Evolutionary conservation across 1,140 invertebrate genomes (phyloP), one percentile per base, ranked within the genome.

Genomic region (Pissodes strobi): DNA sequence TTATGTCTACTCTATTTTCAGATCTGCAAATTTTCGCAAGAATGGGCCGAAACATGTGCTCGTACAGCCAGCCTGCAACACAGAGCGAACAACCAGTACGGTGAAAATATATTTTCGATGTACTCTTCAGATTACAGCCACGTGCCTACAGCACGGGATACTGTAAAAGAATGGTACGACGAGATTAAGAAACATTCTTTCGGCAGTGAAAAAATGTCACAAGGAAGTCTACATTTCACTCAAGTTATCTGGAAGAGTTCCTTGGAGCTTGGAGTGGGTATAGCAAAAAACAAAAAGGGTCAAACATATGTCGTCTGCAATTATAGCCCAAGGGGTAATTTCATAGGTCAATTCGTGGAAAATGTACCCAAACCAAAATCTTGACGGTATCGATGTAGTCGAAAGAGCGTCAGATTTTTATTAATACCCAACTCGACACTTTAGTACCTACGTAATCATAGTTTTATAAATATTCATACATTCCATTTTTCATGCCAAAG

Each of bases 261-360:
- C 0, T 84, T 78, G 62, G 86, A 92, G 73, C 78, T 93, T 64
- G 92, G 91, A 0, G 85, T 93, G 5, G 91, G 87, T 2, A 83
- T 84, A 67, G 89, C 90, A 9, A 87, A 86, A 70, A 87, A 82
- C 57, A 79, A 80, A 23, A 74, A 72, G 57, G 83, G 68, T 76
- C 75, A 86, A 79, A 65, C 86, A 78, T 78, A 86, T 39, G 85
- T 93, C 1, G 91, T 93, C 0, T 88, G 88, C 0, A 91, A 91
- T 77, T 93, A 93, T 66, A 83, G 85, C 78, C 91, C 91, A n/a
- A 83, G 89, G n/a, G 91, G 91, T 23, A 94, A 94, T 72, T 85
- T 87, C 52, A 79, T 88, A 6, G 89, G 89, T 0, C 83, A 86
- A 51, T 93, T 91, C 67, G 72, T 79, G 0, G 84, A 84, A 53